Evolutionary conservation across 2,888 invertebrate genomes (phyloP).

Genomic region (Isoperla grammatica): DNA sequence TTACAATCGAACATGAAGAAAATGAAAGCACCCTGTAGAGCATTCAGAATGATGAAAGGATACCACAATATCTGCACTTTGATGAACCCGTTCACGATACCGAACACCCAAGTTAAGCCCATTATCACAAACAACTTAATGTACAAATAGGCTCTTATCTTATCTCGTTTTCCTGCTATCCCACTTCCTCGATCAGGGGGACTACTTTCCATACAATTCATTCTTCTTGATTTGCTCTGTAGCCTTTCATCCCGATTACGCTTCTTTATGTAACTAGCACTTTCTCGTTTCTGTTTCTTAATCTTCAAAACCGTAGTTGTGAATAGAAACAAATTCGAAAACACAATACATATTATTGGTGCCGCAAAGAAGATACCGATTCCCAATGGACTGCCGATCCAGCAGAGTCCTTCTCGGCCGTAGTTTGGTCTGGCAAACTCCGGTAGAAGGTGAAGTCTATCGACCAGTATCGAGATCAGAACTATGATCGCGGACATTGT

Average conservation of each 20-base stretch:
- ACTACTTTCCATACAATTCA: no score
- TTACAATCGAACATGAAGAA: conserved; percentile 41
- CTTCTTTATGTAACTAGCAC: conserved; percentile 25
- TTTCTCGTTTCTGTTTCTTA: conserved; percentile 27
- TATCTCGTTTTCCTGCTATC: conserved; percentile 36
- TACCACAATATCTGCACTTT: conserved; percentile 42
- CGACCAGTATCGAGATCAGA: conserved; percentile 33
- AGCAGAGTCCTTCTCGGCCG: conserved; percentile 38
- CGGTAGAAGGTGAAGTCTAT: conserved; percentile 28
- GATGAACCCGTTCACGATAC: conserved; percentile 41
- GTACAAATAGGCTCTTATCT: conserved; percentile 38
- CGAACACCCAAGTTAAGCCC: conserved; percentile 46
- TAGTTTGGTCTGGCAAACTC: conserved; percentile 12
- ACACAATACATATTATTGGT: conserved; percentile 41
- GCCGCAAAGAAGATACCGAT: conserved; percentile 42
- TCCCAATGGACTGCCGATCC: conserved; percentile 41
- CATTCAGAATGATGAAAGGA: conserved; percentile 45
- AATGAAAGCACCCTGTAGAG: conserved; percentile 46
- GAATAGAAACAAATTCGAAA: conserved; percentile 42
- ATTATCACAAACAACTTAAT: conserved; percentile 43
- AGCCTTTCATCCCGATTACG: conserved; percentile 6
- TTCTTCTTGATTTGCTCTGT: background rate
- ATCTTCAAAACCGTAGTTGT: conserved; percentile 39
- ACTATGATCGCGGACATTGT: conserved; percentile 38
- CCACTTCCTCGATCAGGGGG: background rate